Conservation (phyloP, 2,888 invertebrate species). For the Drosophila dives region DNA sequence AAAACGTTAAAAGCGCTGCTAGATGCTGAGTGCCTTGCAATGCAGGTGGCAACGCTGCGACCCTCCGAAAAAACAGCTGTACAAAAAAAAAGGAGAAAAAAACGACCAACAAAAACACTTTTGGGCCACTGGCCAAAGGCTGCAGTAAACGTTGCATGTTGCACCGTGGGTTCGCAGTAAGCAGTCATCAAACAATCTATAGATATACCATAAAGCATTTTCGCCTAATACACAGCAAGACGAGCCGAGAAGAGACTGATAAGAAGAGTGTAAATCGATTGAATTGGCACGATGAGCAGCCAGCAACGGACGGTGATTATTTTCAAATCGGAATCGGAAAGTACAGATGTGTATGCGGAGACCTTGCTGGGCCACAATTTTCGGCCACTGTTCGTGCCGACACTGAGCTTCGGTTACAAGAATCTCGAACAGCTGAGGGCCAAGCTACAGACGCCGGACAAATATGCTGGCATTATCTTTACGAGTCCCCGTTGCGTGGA, state of each 20-base stretch:
- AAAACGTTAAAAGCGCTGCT: neutral
- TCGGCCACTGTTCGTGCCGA: constrained; percentile 85
- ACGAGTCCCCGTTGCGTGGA: constrained; percentile 87
- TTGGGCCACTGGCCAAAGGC: constrained; percentile 18
- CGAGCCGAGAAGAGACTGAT: neutral
- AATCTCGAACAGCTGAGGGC: constrained; percentile 84
- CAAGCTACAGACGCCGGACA: constrained; percentile 84
- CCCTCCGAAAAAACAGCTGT: constrained; percentile 24
- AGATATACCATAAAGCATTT: neutral
- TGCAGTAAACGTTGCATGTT: constrained; percentile 8
- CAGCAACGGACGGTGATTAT: constrained; percentile 81
- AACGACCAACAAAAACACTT: neutral
- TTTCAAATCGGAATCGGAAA: constrained; percentile 84
- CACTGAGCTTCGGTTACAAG: constrained; percentile 86
- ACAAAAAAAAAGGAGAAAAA: neutral
- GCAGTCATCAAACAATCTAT: constrained; percentile 6
- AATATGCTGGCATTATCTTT: constrained; percentile 86
- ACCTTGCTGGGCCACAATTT: constrained; percentile 85
- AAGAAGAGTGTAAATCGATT: constrained; percentile 2
- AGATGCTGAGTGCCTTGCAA: neutral
- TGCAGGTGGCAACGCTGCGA: constrained; percentile 11
- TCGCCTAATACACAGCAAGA: neutral
- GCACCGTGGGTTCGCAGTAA: neutral
- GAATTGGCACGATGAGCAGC: constrained; percentile 52
- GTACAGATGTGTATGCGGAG: constrained; percentile 85